These are phyloP conservation scores for Notothenia rossii DNA, from an alignment of 2,113 vertebrate genomes.

Conservation along the genomic window DNA sequence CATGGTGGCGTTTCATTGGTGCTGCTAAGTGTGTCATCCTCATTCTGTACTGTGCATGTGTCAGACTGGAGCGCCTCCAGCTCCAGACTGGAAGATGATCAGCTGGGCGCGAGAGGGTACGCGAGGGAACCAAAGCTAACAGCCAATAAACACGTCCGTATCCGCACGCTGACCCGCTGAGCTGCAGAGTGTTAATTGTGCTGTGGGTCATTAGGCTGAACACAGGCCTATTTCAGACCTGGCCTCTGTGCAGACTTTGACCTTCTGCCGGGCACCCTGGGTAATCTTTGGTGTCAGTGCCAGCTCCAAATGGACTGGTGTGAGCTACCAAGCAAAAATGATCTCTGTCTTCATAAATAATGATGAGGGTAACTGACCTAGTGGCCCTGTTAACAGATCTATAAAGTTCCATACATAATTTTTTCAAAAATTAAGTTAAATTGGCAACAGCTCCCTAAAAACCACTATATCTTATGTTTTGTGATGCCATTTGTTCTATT, in stretches of 20 bases:
- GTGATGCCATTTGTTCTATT: too few species aligned
- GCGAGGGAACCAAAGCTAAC: slow-evolving; percentile 53
- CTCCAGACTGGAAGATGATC: slow-evolving; percentile 74
- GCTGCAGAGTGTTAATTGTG: slow-evolving; percentile 77
- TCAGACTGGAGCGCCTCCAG: slow-evolving; percentile 74
- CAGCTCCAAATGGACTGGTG: slow-evolving; percentile 52
- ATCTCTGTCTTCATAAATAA: slow-evolving; percentile 57
- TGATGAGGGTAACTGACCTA: slow-evolving; percentile 62
- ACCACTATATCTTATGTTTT: too few species aligned
- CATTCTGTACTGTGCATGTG: slow-evolving; percentile 63
- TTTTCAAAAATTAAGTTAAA: too few species aligned
- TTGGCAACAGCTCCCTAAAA: too few species aligned
- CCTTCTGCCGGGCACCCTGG: slow-evolving; percentile 65
- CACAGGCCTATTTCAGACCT: slow-evolving; percentile 63
- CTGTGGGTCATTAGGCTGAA: slow-evolving; percentile 75
- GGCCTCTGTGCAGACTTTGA: slow-evolving; percentile 53
- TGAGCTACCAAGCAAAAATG: slow-evolving; percentile 52
- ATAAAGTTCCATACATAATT: background rate
- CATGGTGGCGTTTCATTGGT: slow-evolving; percentile 41
- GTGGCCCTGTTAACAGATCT: slow-evolving; percentile 46
- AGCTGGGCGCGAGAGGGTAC: slow-evolving; percentile 57
- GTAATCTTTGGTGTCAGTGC: slow-evolving; percentile 40
- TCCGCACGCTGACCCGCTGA: slow-evolving; percentile 57
- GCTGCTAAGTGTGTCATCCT: slow-evolving; percentile 64
- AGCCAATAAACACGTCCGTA: slow-evolving; percentile 74